These are phyloP conservation scores for Spea bombifrons DNA, from an alignment of 2,113 vertebrate genomes.

Conservation along the genomic window DNA sequence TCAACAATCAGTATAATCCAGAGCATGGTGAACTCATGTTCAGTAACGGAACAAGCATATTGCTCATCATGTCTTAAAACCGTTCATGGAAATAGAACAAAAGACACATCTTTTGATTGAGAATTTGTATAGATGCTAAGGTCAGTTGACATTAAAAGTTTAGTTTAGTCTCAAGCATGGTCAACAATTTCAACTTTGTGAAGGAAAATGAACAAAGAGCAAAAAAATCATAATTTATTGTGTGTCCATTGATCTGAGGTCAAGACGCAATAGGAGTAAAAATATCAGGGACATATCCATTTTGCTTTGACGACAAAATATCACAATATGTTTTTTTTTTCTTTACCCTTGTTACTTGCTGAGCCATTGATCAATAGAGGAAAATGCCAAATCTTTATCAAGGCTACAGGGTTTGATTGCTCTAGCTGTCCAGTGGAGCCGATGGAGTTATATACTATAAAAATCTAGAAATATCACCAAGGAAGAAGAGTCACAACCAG, in stretches of 20 bases:
- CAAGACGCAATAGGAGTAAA: slow-evolving; percentile 10
- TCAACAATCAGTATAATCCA: background rate
- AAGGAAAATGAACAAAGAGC: background rate
- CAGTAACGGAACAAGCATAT: background rate
- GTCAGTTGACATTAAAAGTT: background rate
- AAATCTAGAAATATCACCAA: slow-evolving; percentile 62
- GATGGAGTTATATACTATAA: slow-evolving; percentile 56
- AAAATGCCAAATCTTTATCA: slow-evolving; percentile 77
- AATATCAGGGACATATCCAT: slow-evolving; percentile 52
- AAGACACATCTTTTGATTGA: background rate
- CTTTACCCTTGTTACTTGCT: slow-evolving; percentile 63
- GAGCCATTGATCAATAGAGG: slow-evolving; percentile 75
- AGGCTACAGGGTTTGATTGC: slow-evolving; percentile 54
- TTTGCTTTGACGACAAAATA: slow-evolving; percentile 70
- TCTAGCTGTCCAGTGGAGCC: slow-evolving; percentile 58
- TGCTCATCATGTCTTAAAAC: background rate
- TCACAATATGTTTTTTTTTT: slow-evolving; percentile 73
- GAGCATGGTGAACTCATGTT: background rate
- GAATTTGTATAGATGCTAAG: background rate
- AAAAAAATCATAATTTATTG: background rate
- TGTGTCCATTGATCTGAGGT: background rate
- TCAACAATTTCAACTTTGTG: background rate
- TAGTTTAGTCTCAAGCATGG: background rate
- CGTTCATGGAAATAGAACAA: background rate
- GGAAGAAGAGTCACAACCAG: slow-evolving; percentile 60